phyloP scores from a whole-genome alignment of 1,140 invertebrate species.

The Mya arenaria region DNA sequence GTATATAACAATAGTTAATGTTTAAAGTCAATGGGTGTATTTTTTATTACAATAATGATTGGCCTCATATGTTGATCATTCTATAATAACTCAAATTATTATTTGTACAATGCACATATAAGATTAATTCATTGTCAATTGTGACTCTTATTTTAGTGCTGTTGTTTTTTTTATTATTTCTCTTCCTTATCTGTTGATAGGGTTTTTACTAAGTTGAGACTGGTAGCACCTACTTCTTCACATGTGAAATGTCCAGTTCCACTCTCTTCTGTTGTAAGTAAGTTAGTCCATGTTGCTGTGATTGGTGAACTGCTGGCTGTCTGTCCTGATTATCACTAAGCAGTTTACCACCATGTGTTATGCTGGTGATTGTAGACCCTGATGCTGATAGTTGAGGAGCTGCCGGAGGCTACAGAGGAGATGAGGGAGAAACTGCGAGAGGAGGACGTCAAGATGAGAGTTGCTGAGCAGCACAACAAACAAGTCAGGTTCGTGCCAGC shows the following conservation, averaged over 20 bases:
- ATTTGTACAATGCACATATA: no score
- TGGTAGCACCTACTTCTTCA: neutral
- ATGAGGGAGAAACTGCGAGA: slow-evolving; percentile 18
- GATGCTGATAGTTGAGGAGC: slow-evolving; percentile 33
- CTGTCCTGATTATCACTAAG: no score
- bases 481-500: slow-evolving; percentile 11
- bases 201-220: neutral
- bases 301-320: no score
- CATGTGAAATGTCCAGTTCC: neutral
- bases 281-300: no score
- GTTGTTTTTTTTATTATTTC: neutral
- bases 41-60: neutral
- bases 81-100: no score
- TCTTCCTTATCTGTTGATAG: neutral
- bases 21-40: neutral
- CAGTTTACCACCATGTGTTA: no score
- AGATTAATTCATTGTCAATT: no score
- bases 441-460: slow-evolving; percentile 21
- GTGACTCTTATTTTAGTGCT: neutral
- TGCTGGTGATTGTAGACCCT: no score
- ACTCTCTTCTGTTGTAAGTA: no score
- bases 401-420: slow-evolving; percentile 43
- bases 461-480: slow-evolving; percentile 5
- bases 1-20: neutral
- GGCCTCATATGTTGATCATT: neutral